phyloP scores from a whole-genome alignment of 2,113 vertebrate species.

The Oryzias javanicus region DNA sequence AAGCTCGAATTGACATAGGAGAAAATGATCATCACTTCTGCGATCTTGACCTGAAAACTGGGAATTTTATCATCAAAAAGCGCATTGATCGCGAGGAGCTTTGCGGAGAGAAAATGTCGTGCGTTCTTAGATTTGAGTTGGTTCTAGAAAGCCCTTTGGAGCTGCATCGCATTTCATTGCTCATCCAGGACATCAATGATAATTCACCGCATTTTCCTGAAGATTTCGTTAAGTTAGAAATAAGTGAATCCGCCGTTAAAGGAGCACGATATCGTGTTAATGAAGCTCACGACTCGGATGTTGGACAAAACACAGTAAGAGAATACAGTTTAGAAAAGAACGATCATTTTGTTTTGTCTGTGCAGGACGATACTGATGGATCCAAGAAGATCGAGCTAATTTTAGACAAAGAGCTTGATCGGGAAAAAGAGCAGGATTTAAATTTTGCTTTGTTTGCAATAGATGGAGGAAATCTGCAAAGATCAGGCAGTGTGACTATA shows the following conservation, averaged over 20 bases:
- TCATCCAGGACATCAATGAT: constrained; percentile 77
- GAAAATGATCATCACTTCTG: constrained; percentile 55
- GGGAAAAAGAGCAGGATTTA: constrained; percentile 60
- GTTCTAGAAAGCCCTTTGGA: constrained; percentile 71
- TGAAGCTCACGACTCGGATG: constrained; percentile 72
- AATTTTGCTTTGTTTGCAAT: constrained; percentile 57
- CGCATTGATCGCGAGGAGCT: constrained; percentile 74
- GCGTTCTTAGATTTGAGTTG: constrained; percentile 72
- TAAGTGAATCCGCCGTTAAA: constrained; percentile 50
- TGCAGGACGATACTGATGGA: constrained; percentile 48
- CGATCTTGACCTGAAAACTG: constrained; percentile 46
- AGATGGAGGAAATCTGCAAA: constrained; percentile 68
- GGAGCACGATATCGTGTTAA: constrained; percentile 68
- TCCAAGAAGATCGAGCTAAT: constrained; percentile 62
- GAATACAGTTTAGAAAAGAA: constrained; percentile 65
- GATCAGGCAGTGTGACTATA: constrained; percentile 55
- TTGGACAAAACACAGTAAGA: constrained; percentile 72
- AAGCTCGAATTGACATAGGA: constrained; percentile 51
- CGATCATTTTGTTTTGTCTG: constrained; percentile 61
- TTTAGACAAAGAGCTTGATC: constrained; percentile 63
- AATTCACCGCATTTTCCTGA: constrained; percentile 50
- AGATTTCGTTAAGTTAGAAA: constrained; percentile 55
- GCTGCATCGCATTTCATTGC: constrained; percentile 58
- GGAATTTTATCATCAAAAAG: constrained; percentile 59
- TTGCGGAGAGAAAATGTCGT: constrained; percentile 56